Evolutionary conservation across 2,113 vertebrate genomes (phyloP), one percentile per base, ranked within the genome.

Genomic region (Origma solitaria): DNA sequence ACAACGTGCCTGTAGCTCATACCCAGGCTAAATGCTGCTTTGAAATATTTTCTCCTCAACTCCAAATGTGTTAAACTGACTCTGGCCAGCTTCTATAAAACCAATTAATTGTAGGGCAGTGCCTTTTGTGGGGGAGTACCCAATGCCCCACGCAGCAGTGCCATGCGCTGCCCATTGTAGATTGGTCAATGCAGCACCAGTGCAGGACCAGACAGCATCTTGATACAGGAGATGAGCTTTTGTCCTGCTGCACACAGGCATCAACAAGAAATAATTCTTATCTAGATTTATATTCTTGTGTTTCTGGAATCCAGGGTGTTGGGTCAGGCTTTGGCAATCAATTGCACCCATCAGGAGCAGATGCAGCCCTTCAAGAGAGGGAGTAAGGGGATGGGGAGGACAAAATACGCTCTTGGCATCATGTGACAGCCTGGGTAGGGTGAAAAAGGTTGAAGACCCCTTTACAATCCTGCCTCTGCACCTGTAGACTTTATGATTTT

Each of bases 81-180:
- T 93, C 71, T 51, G 71, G 28, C 25, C n/a, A 49, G 65, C 72
- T 83, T 75, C 85, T 84, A n/a, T 93, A 93, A 94, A 96, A 93
- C n/a, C 24, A 68, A 28, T 56, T 90, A 83, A 51, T 30, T 54
- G 60, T n/a, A 40, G 20, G 57, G 33, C 1, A 7, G 15, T 77
- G 57, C 54, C 60, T 66, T 60, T 88, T 79, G 57, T 35, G 27
- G 19, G 35, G 40, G 33, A 82, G 35, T 35, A 40, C 13, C 9
- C 58, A 28, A n/a, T 10, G 4, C 37, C 37, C 37, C 44, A 11
- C 0, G 0, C 40, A 81, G 42, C 57, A 69, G 7, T 50, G 47
- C 24, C 3, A 1, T 0, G 18, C 3, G 2, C 4, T 83, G 62
- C 57, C 22, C 11, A 0, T 16, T 68, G 40, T n/a, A 56, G 58